Evolutionary conservation across 92 coral and sea anemone species (phyloP).

Genomic region (Epizoanthus illoricatus): DNA sequence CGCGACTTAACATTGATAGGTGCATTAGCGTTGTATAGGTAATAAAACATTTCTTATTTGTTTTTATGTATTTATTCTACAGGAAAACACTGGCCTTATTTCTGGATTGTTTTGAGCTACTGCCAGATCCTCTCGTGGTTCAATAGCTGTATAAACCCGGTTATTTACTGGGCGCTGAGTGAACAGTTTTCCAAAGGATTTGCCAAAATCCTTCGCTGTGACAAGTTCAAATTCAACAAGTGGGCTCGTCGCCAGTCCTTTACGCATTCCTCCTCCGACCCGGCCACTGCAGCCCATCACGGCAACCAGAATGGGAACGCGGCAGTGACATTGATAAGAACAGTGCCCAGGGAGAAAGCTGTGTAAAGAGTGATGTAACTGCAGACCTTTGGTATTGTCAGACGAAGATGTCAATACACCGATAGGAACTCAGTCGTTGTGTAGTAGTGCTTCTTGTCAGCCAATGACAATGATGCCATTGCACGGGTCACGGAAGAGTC

Average conservation of each 20-base stretch:
- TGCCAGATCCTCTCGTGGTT: constrained; percentile 76
- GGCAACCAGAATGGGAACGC: constrained; percentile 24
- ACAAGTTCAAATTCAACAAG: constrained; percentile 46
- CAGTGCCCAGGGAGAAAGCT: not conserved
- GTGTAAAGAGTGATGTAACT: not conserved
- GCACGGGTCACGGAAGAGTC: too few species aligned
- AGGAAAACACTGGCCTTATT: not conserved
- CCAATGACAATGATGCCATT: too few species aligned
- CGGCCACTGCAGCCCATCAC: constrained; percentile 34
- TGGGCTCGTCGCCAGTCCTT: constrained; percentile 63
- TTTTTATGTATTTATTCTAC: not conserved
- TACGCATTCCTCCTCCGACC: constrained; percentile 77
- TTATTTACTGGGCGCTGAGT: constrained; percentile 93
- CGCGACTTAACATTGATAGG: too few species aligned
- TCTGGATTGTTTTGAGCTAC: constrained; percentile 43
- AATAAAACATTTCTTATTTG: not conserved
- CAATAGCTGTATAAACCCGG: constrained; percentile 91
- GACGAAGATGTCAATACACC: too few species aligned
- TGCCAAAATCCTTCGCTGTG: constrained; percentile 77
- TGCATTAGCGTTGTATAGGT: not conserved
- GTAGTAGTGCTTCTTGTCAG: too few species aligned
- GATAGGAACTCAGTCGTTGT: too few species aligned
- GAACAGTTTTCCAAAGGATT: constrained; percentile 95
- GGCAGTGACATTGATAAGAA: not conserved
- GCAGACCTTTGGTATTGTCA: too few species aligned